These are phyloP conservation scores for Pyrrhura leucotis DNA, from an alignment of 2,797 vertebrate genomes.

Conservation along the genomic window DNA sequence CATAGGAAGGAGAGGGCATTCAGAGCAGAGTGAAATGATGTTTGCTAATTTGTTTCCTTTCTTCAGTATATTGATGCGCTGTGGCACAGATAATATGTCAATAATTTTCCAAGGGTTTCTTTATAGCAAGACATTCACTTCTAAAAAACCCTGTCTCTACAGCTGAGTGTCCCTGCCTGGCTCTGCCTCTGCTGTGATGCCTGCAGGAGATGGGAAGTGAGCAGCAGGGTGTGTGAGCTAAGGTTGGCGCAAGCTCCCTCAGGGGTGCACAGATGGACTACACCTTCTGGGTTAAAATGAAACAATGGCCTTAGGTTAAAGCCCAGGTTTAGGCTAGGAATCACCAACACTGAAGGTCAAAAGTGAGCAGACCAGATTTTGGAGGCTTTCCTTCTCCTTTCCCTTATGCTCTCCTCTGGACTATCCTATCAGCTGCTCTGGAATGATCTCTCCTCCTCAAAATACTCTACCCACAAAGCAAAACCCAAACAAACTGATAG, in stretches of 20 bases:
- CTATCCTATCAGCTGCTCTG: background rate
- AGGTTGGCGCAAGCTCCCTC: background rate
- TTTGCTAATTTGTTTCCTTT: background rate
- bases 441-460: background rate
- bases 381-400: background rate
- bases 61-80: background rate
- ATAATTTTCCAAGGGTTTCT: background rate
- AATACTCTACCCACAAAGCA: background rate
- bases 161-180: background rate
- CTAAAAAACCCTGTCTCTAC: background rate
- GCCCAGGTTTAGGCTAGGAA: background rate
- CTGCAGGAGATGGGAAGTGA: background rate
- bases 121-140: background rate
- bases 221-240: background rate
- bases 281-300: background rate
- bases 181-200: fast-evolving
- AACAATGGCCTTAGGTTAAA: background rate
- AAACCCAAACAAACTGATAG: background rate
- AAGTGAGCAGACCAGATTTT: background rate
- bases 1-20: background rate
- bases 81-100: background rate
- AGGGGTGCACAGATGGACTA: fast-evolving
- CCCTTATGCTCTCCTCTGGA: background rate
- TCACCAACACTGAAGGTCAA: background rate
- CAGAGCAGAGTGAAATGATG: background rate